These are phyloP conservation scores for Oasisia sp. DNA, from an alignment of 2,888 invertebrate species.

Conservation along the genomic window DNA sequence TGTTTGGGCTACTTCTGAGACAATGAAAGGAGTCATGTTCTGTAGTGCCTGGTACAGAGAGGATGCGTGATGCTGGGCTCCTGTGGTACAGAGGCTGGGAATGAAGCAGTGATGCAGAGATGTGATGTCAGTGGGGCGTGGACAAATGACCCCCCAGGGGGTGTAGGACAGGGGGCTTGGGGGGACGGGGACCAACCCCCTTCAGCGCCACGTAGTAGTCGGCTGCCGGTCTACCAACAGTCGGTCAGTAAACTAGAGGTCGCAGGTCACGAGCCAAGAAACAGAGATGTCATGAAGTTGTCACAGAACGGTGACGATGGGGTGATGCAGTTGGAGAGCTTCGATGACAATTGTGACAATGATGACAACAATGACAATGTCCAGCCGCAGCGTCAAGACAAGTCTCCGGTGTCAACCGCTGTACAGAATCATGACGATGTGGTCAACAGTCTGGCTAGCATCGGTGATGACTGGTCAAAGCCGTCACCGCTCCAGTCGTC, in stretches of 20 bases:
- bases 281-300: background rate
- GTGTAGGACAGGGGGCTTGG: background rate
- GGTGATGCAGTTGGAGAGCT: background rate
- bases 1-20: too few species aligned
- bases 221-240: background rate
- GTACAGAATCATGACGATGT: background rate
- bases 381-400: background rate
- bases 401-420: background rate
- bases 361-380: background rate
- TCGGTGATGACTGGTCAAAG: background rate
- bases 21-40: too few species aligned
- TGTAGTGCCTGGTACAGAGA: too few species aligned
- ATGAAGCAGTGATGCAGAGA: background rate
- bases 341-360: background rate
- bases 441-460: background rate
- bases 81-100: background rate
- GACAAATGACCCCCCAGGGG: background rate
- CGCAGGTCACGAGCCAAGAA: background rate
- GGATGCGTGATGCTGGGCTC: background rate
- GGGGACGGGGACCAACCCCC: background rate
- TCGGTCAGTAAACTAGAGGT: background rate
- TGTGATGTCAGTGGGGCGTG: background rate
- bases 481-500: background rate
- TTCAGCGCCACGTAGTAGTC: background rate
- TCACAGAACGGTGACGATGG: background rate